Conservation (phyloP, 2,797 vertebrate genomes). For the Anniella stebbinsi region DNA sequence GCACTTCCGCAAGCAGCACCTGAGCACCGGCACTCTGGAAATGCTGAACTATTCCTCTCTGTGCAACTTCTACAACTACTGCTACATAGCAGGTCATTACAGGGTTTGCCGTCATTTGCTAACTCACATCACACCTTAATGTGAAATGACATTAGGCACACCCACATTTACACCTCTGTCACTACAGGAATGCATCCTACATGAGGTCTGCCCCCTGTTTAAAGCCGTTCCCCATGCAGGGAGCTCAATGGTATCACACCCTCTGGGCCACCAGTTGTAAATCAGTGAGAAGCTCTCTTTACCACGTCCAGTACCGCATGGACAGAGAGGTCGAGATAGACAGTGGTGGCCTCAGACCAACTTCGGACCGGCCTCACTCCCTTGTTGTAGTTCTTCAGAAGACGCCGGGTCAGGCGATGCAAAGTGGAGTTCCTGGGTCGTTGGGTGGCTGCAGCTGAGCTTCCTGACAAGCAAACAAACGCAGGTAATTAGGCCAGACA, state of each 20-base stretch:
- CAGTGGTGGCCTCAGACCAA: conserved; percentile 82
- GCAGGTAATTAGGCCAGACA: not conserved
- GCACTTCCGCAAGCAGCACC: not conserved
- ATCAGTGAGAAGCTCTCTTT: conserved; percentile 40
- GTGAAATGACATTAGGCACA: not conserved
- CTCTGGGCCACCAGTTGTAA: not conserved
- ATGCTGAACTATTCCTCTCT: not conserved
- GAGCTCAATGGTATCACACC: not conserved
- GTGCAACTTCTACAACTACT: not conserved
- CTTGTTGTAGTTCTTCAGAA: conserved; percentile 84
- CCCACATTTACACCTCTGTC: not conserved
- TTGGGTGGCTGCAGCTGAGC: conserved; percentile 72
- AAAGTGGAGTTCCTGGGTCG: conserved; percentile 82
- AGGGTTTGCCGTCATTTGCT: not conserved
- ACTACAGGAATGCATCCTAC: not conserved
- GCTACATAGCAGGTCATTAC: not conserved
- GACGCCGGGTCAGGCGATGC: conserved; percentile 83
- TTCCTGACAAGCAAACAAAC: conserved; percentile 58
- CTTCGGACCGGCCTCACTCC: conserved; percentile 86
- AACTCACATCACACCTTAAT: not conserved
- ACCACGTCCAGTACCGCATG: conserved; percentile 89
- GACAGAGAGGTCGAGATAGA: conserved; percentile 86
- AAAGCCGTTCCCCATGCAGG: not conserved
- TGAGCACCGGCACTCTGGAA: not conserved
- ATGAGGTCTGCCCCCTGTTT: not conserved